These are phyloP conservation scores for Labia minor DNA, from an alignment of 2,888 invertebrate species.

Conservation along the genomic window DNA sequence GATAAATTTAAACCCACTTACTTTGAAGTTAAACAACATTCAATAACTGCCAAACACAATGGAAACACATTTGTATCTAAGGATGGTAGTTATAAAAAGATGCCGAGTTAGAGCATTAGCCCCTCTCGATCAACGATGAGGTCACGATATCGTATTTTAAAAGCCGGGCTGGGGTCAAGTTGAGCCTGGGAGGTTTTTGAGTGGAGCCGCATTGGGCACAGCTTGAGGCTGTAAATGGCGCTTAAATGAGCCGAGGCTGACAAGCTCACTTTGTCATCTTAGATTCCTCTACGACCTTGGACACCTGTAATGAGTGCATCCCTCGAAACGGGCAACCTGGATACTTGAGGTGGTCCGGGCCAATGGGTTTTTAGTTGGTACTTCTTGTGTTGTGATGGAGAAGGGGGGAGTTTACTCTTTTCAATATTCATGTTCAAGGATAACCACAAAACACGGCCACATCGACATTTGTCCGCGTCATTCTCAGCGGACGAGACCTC, in stretches of 20 bases:
- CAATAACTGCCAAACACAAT: constrained; percentile 13
- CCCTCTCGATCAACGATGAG: background rate
- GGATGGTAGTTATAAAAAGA: constrained; percentile 9
- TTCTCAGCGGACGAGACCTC: background rate
- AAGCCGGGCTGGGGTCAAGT: constrained; percentile 8
- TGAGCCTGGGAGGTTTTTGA: constrained; percentile 13
- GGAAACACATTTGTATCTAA: constrained; percentile 1
- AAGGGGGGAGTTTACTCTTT: background rate
- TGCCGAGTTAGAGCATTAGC: constrained; percentile 7
- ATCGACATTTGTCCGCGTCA: constrained; percentile 8
- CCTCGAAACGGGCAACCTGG: background rate
- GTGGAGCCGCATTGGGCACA: background rate
- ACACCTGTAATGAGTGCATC: background rate
- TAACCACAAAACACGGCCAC: background rate
- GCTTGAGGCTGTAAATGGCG: background rate
- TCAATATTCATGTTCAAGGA: constrained; percentile 13
- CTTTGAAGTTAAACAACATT: constrained; percentile 13
- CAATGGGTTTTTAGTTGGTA: background rate
- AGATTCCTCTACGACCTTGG: background rate
- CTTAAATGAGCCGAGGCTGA: constrained; percentile 13
- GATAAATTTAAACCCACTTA: constrained; percentile 13
- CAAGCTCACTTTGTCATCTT: background rate
- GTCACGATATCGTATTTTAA: constrained; percentile 4
- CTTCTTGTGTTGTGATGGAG: background rate
- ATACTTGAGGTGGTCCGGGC: background rate